These are phyloP conservation scores for Pachydiplax longipennis DNA, from an alignment of 2,888 invertebrate species.

Conservation along the genomic window DNA sequence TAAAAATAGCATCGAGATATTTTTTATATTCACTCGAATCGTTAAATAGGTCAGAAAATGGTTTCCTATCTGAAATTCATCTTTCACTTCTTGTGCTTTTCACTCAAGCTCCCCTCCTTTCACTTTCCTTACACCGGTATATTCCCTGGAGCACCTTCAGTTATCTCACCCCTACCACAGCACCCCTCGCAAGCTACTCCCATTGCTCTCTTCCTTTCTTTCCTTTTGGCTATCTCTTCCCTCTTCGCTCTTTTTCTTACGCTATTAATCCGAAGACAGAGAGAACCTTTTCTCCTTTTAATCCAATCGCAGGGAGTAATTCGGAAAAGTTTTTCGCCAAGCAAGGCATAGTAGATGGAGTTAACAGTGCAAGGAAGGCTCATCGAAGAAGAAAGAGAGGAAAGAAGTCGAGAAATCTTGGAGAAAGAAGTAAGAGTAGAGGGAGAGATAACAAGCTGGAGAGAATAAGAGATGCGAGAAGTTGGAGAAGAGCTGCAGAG, in stretches of 20 bases:
- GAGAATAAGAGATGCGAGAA: neutral
- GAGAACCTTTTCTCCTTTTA: neutral
- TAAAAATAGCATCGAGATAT: neutral
- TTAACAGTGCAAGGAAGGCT: neutral
- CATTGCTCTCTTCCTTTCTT: neutral
- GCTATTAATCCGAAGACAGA: neutral
- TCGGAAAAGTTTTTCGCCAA: neutral
- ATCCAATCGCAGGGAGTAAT: neutral
- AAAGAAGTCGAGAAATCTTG: neutral
- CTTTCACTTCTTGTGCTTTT: neutral
- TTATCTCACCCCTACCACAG: neutral
- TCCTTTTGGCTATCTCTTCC: neutral
- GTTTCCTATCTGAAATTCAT: neutral
- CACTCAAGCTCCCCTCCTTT: neutral
- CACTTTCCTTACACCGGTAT: neutral
- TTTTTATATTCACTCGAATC: neutral
- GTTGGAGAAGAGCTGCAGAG: neutral
- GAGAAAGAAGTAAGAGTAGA: neutral
- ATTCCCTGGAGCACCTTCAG: neutral
- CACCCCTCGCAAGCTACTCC: neutral
- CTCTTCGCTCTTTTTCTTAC: neutral
- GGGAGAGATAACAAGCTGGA: neutral
- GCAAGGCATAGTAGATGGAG: neutral
- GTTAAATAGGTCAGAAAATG: neutral
- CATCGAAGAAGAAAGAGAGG: neutral